Conservation (phyloP, 2,797 vertebrate species). For the Phylloscopus collybita region DNA sequence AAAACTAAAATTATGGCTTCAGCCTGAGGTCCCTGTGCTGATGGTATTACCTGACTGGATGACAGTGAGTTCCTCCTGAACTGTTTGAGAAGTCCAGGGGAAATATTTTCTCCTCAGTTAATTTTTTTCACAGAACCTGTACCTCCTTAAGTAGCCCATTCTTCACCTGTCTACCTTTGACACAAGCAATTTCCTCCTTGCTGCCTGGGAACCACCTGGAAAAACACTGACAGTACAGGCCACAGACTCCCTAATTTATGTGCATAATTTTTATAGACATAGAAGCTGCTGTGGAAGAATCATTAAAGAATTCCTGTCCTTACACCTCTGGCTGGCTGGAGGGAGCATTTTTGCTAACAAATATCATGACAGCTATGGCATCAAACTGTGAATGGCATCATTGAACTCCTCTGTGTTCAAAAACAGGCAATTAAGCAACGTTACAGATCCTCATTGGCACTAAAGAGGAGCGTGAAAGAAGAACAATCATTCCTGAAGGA, state of each 20-base stretch:
- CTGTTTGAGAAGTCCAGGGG: not conserved
- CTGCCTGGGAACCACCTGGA: conserved; percentile 16
- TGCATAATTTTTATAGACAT: not conserved
- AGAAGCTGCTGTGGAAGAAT: not conserved
- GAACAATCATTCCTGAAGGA: not conserved
- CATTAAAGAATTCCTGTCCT: not conserved
- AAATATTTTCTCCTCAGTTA: conserved; percentile 32
- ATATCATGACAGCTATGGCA: not conserved
- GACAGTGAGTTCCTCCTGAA: not conserved
- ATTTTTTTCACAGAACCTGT: conserved; percentile 33
- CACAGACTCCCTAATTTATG: conserved; percentile 4
- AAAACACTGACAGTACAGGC: conserved; percentile 3
- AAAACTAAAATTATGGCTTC: not conserved
- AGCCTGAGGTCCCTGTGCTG: not conserved
- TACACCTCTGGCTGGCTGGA: not conserved
- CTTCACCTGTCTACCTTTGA: conserved; percentile 48
- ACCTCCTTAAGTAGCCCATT: conserved; percentile 45
- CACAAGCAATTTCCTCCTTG: conserved; percentile 44
- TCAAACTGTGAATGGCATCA: not conserved
- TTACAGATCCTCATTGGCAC: not conserved
- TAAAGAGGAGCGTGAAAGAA: fast-evolving
- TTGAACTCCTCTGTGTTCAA: not conserved
- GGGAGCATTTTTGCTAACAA: not conserved
- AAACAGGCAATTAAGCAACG: not conserved
- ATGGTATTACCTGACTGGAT: not conserved